Evolutionary conservation across 2,888 invertebrate species (phyloP).

Genomic region (Allophyes oxyacanthae): DNA sequence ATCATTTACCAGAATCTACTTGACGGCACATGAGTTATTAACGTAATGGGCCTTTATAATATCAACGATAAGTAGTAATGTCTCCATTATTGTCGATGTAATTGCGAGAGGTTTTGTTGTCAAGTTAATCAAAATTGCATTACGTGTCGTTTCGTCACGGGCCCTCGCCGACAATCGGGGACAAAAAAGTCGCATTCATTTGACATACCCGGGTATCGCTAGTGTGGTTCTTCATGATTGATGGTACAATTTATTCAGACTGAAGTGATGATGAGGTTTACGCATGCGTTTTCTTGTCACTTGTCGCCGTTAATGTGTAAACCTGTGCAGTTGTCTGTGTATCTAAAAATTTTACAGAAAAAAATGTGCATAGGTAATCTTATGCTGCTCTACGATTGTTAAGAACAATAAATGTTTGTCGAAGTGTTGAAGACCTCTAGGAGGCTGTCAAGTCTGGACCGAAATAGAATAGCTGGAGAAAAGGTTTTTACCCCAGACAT

Average conservation of each 20-base stretch:
- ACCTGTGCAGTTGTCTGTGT: conserved; percentile 6
- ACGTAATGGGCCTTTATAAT: conserved; percentile 48
- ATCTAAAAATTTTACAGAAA: conserved; percentile 12
- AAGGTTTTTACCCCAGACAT: too few species aligned
- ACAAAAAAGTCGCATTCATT: conserved; percentile 72
- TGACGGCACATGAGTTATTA: conserved; percentile 40
- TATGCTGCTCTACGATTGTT: too few species aligned
- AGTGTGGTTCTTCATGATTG: conserved; percentile 71
- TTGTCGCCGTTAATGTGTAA: conserved; percentile 29
- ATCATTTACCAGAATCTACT: conserved; percentile 21
- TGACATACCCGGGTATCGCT: conserved; percentile 67
- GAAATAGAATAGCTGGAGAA: too few species aligned
- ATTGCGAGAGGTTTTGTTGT: conserved; percentile 68
- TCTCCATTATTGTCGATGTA: conserved; percentile 73
- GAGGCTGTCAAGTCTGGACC: too few species aligned
- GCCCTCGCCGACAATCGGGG: conserved; percentile 57
- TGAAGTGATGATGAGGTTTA: conserved; percentile 45
- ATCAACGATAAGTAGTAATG: conserved; percentile 73
- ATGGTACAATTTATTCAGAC: conserved; percentile 67
- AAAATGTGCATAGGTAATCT: too few species aligned
- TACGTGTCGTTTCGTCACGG: conserved; percentile 81
- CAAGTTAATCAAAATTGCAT: conserved; percentile 86
- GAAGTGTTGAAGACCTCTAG: too few species aligned
- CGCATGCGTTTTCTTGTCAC: conserved; percentile 38
- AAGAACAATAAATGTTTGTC: too few species aligned